Conservation (phyloP, 2,888 invertebrate genomes). For the Leucophenga montana region DNA sequence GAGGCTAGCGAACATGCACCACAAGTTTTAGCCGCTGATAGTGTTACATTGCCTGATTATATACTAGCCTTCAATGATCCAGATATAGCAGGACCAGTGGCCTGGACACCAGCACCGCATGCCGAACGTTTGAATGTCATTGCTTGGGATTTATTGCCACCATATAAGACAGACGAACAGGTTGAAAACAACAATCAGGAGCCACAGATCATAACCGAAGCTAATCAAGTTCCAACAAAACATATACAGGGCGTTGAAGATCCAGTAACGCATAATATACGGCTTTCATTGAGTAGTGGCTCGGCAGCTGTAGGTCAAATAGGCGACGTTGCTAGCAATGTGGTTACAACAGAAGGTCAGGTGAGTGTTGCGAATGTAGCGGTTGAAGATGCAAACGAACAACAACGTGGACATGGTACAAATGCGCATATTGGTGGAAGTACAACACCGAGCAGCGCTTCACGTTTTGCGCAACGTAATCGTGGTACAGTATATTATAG, state of each 20-base stretch:
- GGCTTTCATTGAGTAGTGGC: slow-evolving; percentile 48
- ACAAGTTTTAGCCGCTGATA: slow-evolving; percentile 16
- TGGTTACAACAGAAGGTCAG: slow-evolving; percentile 33
- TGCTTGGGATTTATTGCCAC: slow-evolving; percentile 71
- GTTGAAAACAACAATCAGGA: slow-evolving; percentile 37
- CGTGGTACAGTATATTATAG: slow-evolving; percentile 57
- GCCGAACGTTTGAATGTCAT: slow-evolving; percentile 58
- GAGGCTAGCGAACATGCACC: slow-evolving; percentile 43
- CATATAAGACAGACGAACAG: slow-evolving; percentile 33
- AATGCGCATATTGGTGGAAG: slow-evolving; percentile 54
- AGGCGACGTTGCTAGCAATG: background rate
- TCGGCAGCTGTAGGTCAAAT: slow-evolving; percentile 40
- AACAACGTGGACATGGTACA: slow-evolving; percentile 54
- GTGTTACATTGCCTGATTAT: slow-evolving; percentile 57
- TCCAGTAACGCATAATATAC: slow-evolving; percentile 52
- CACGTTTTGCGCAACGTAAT: slow-evolving; percentile 50
- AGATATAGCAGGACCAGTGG: slow-evolving; percentile 62
- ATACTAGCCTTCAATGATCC: slow-evolving; percentile 64
- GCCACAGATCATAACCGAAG: slow-evolving; percentile 52
- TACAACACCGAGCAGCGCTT: slow-evolving; percentile 43
- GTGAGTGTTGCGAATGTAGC: slow-evolving; percentile 42
- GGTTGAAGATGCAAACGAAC: slow-evolving; percentile 48
- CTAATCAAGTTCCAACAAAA: slow-evolving; percentile 44
- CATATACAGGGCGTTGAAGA: slow-evolving; percentile 51
- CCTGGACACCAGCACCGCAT: slow-evolving; percentile 55